phyloP scores from a whole-genome alignment of 2,113 vertebrate species.

The Channa argus region DNA sequence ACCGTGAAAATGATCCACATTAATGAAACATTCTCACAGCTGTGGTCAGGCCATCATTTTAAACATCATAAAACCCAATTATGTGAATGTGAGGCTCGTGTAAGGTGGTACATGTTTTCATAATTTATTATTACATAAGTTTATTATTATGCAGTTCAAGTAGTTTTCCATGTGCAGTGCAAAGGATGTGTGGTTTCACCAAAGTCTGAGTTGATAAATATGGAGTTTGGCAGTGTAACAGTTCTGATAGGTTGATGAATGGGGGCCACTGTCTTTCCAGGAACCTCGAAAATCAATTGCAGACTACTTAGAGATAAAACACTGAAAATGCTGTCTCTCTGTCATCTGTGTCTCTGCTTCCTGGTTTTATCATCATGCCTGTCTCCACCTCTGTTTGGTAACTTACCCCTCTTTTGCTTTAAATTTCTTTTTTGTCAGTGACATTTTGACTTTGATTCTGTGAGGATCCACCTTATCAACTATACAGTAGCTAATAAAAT shows the following conservation, averaged over 20 bases:
- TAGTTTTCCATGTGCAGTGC: not conserved
- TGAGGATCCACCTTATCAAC: too few relatives aligned
- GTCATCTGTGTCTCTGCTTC: not conserved
- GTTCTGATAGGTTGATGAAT: constrained; percentile 22
- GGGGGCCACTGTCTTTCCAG: constrained; percentile 35
- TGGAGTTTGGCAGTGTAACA: constrained; percentile 18
- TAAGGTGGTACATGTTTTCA: not conserved
- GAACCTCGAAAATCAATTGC: constrained; percentile 33
- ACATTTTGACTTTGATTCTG: too few relatives aligned
- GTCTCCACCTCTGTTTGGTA: not conserved
- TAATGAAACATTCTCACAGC: not conserved
- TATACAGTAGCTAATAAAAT: too few relatives aligned
- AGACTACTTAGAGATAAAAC: constrained; percentile 12
- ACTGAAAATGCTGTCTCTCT: constrained; percentile 1
- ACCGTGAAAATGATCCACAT: not conserved
- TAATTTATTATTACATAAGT: not conserved
- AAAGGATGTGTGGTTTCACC: constrained; percentile 2
- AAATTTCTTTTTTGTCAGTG: too few relatives aligned
- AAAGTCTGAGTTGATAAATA: constrained; percentile 12
- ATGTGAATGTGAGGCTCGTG: not conserved
- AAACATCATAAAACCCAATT: not conserved
- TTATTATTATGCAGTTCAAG: not conserved
- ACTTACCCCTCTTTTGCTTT: not conserved
- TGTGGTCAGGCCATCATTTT: not conserved
- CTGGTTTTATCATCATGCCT: constrained; percentile 1